These are phyloP conservation scores for Drosophila obscura DNA, from an alignment of 1,140 invertebrate genomes.

Conservation along the genomic window DNA sequence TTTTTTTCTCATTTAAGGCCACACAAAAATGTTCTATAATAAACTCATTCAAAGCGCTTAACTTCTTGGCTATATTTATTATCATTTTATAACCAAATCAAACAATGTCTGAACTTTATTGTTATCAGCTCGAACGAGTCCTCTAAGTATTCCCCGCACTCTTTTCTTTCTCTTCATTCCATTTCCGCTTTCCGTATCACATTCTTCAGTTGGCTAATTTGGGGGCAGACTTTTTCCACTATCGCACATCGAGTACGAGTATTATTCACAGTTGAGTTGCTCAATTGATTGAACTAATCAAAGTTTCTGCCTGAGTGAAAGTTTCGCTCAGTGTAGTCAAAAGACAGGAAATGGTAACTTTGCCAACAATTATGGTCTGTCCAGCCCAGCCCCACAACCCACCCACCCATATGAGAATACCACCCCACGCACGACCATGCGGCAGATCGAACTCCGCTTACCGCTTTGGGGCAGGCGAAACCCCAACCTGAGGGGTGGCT, in stretches of 20 bases:
- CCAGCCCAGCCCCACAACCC: slow-evolving; percentile 4
- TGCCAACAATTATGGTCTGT: slow-evolving; percentile 63
- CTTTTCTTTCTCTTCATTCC: too few relatives aligned
- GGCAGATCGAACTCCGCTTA: slow-evolving; percentile 48
- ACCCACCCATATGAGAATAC: too few relatives aligned
- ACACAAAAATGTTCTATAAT: too few relatives aligned
- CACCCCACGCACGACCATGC: background rate
- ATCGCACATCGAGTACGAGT: background rate
- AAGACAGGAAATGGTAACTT: slow-evolving; percentile 65
- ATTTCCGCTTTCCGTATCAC: slow-evolving; percentile 15
- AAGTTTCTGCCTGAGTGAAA: slow-evolving; percentile 36
- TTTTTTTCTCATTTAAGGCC: too few relatives aligned
- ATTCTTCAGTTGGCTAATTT: slow-evolving; percentile 44
- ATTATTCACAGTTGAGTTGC: slow-evolving; percentile 42
- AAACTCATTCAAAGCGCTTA: too few relatives aligned
- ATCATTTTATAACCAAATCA: too few relatives aligned
- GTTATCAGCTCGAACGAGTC: too few relatives aligned
- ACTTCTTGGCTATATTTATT: too few relatives aligned
- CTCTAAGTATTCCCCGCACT: too few relatives aligned
- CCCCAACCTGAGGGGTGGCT: slow-evolving; percentile 8
- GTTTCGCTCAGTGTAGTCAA: slow-evolving; percentile 51
- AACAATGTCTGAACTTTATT: too few relatives aligned
- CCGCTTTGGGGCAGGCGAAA: slow-evolving; percentile 31
- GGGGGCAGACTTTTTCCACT: background rate
- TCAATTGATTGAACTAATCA: slow-evolving; percentile 50